Evolutionary conservation across 2,888 invertebrate species (phyloP), one percentile per base, ranked within the genome.

Genomic region (Cerceris rybyensis): DNA sequence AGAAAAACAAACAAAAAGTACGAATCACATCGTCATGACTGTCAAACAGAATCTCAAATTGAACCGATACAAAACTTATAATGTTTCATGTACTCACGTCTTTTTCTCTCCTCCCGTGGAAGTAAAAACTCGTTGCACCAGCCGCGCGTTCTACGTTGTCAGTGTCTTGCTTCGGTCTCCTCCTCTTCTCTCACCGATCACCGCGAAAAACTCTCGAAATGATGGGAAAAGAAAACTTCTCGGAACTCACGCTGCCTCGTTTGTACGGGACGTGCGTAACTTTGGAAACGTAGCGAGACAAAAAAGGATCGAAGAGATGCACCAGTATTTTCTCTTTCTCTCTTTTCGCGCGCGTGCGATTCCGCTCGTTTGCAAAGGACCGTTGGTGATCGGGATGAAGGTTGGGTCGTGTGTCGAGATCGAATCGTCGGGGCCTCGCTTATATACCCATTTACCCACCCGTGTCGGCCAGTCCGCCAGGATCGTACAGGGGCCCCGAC

Each of bases 371-470:
- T 83, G 79, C 81, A 63, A 82, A 80, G 84, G 80, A 86, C 80
- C 82, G 88, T 83, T 81, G 82, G 86, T 75, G 88, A 86, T 83
- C 89, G 87, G 88, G 89, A 91, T 87, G 92, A 91, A 90, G 92
- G 90, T 92, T 91, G 91, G 90, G 88, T 91, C 91, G 90, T 91
- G 89, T 92, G 91, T 92, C 91, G 91, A 89, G 90, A 85, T 85
- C 85, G 90, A 91, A 88, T 90, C 87, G 87, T 82, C 88, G 88
- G 88, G 90, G 88, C 89, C 87, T 88, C 88, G 91, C 88, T 92
- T 92, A 91, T 92, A 92, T 92, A 92, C 90, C 89, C 88, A 83
- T 85, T 86, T 86, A 85, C 89, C 90, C 91, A 89, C 88, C 87
- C 87, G 79, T 81, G 83, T 75, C 73, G 67, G 75, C 55, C 55